These are phyloP conservation scores for Eilema depressum DNA, from an alignment of 2,888 invertebrate genomes.

Conservation along the genomic window DNA sequence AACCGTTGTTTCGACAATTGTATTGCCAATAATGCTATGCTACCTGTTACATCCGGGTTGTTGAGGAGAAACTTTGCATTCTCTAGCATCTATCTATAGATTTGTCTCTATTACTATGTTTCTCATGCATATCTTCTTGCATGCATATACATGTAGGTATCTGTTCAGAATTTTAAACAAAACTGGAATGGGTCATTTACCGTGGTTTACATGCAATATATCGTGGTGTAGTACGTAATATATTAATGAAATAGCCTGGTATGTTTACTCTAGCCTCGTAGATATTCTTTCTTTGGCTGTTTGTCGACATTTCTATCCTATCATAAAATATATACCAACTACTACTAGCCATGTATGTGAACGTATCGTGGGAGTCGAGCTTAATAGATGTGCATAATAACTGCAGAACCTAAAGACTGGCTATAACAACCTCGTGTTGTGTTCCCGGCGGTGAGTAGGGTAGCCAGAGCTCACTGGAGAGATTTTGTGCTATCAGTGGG, in stretches of 20 bases:
- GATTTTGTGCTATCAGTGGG: no score
- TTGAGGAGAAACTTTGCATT: neutral
- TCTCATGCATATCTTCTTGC: neutral
- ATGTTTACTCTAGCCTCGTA: neutral
- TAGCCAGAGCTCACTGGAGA: no score
- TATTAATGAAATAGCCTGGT: neutral
- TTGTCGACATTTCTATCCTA: neutral
- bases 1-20: slow-evolving; percentile 26
- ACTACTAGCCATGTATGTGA: no score
- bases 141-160: neutral
- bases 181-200: neutral
- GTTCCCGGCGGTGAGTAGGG: no score
- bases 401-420: no score
- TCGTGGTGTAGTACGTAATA: neutral
- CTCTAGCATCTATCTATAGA: neutral
- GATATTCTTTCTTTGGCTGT: neutral
- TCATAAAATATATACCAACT: no score
- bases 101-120: neutral
- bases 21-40: slow-evolving; percentile 11
- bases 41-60: slow-evolving; percentile 11
- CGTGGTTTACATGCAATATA: neutral
- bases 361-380: no score
- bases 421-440: no score
- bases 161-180: neutral
- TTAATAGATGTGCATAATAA: no score